Evolutionary conservation across 2,888 invertebrate genomes (phyloP).

Genomic region (Cantharis rustica): DNA sequence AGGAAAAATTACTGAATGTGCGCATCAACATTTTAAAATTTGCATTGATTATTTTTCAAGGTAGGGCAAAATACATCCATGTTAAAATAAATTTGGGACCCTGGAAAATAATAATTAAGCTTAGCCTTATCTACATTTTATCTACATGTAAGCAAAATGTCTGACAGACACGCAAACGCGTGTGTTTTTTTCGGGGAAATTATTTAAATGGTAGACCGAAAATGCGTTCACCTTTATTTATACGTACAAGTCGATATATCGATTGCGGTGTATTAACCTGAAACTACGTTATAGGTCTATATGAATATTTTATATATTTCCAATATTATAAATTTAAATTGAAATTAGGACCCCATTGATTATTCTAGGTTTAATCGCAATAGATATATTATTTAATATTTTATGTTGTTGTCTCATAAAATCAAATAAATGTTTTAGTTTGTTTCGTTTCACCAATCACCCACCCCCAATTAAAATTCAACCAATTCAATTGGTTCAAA

Average conservation of each 20-base stretch:
- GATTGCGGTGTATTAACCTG: not conserved
- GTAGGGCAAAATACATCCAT: not conserved
- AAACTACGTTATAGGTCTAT: not conserved
- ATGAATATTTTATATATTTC: too few relatives aligned
- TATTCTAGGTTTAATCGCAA: too few relatives aligned
- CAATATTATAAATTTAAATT: not conserved
- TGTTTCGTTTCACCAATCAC: too few relatives aligned
- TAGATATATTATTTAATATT: too few relatives aligned
- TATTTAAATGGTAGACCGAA: not conserved
- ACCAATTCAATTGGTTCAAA: too few relatives aligned
- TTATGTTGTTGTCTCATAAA: too few relatives aligned
- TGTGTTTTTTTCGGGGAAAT: not conserved
- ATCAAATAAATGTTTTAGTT: too few relatives aligned
- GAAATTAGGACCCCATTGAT: not conserved
- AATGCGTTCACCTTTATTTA: not conserved
- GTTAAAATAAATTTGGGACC: not conserved
- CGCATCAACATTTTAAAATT: not conserved
- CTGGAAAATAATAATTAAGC: not conserved
- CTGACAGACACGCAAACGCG: not conserved
- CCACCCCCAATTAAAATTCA: too few relatives aligned
- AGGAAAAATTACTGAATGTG: not conserved
- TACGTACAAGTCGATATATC: not conserved
- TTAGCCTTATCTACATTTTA: not conserved
- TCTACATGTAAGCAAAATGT: not conserved
- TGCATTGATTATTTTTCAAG: not conserved